Evolutionary conservation across 2,888 invertebrate genomes (phyloP), one percentile per base, ranked within the genome.

Genomic region (Clitarchus hookeri): DNA sequence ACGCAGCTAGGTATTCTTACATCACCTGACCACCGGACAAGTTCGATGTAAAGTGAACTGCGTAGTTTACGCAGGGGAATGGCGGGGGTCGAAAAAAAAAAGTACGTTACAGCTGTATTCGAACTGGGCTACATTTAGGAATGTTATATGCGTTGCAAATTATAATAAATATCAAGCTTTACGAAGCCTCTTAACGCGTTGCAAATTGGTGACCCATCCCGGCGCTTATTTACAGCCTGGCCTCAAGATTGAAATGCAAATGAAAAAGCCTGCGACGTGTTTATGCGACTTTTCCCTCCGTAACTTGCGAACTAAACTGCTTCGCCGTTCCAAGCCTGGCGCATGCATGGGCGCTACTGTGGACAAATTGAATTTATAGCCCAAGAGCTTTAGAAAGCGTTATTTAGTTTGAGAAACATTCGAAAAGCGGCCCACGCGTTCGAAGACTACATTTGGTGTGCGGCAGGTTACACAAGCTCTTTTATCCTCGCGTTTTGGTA

Each of bases 311-410:
- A n/a, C 8, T 0, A n/a, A n/a, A 65, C 65, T 3, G 23, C 65
- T 8, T 19, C 8, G 23, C 13, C 23, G 8, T 19, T 8, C 23
- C 65, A n/a, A 65, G n/a, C 65, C n/a, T 48, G 65, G n/a, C 65
- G 16, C 65, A 19, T 8, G n/a, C 65, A 65, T 65, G 65, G 65
- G 8, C 0, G 65, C 65, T 65, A 65, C 65, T 65, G 65, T 65
- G 65, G 65, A n/a, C 65, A 65, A 65, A 65, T 65, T n/a, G n/a
- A 65, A 65, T 65, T 65, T 65, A 65, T 65, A 23, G n/a, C 65
- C n/a, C 65, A 23, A 65, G 23, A 19, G 65, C 65, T 65, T 65
- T 4, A 65, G 65, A 65, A 65, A 65, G 16, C 65, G 16, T 65
- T 65, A 65, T 65, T 65, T 65, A 65, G 65, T 23, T 65, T 65